phyloP scores from a whole-genome alignment of 2,113 vertebrate species.

The Cyprinodon tularosa region DNA sequence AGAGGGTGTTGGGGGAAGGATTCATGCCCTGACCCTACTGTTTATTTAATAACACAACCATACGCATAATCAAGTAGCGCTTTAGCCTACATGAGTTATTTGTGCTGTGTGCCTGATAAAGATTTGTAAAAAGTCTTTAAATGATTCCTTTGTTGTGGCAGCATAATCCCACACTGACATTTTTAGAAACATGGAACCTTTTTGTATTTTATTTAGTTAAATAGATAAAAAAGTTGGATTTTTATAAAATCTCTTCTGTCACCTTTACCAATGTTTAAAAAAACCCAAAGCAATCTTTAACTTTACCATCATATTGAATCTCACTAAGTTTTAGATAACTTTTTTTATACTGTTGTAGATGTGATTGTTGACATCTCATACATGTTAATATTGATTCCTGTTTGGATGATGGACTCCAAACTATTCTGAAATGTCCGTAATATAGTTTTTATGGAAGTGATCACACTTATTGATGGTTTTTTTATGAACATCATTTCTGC shows the following conservation, averaged over 20 bases:
- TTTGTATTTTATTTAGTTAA: too few species aligned
- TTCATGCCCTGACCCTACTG: neutral
- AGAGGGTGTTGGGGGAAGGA: neutral
- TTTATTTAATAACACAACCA: neutral
- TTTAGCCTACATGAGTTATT: neutral
- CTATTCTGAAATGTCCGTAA: too few species aligned
- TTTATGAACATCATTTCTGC: too few species aligned
- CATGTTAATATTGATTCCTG: too few species aligned
- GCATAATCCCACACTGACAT: neutral
- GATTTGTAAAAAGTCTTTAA: neutral
- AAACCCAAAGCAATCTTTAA: too few species aligned
- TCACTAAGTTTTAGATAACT: too few species aligned
- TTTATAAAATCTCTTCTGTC: neutral
- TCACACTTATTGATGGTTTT: too few species aligned
- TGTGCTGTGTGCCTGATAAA: neutral
- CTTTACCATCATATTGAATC: too few species aligned
- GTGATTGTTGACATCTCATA: too few species aligned
- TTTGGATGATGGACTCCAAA: too few species aligned
- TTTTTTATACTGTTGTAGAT: too few species aligned
- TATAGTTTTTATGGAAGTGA: too few species aligned
- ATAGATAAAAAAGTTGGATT: neutral
- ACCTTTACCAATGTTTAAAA: neutral
- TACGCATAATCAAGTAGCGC: neutral
- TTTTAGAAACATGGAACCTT: neutral
- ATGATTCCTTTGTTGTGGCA: neutral